Conservation (phyloP, 2,113 vertebrate species). For the Hippocampus abdominalis region DNA sequence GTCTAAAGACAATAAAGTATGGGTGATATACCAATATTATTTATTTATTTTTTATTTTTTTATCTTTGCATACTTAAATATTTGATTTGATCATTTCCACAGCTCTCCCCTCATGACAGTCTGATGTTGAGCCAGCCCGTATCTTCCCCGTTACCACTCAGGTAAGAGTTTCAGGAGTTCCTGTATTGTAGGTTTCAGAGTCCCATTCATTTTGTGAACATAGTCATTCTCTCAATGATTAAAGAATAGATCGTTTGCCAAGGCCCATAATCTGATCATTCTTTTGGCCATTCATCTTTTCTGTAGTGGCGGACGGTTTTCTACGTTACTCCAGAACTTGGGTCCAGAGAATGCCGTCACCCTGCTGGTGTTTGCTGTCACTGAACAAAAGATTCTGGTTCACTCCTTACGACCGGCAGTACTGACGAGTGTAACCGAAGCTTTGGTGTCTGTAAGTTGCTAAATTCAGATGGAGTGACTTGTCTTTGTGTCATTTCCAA, state of each 20-base stretch:
- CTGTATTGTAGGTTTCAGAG: neutral
- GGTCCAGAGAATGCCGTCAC: constrained; percentile 93
- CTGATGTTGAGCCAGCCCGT: constrained; percentile 96
- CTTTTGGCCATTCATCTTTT: neutral
- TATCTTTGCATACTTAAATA: too few relatives aligned
- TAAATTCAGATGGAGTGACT: neutral
- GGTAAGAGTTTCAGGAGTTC: constrained; percentile 66
- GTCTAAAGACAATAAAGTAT: neutral
- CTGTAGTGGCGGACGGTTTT: constrained; percentile 88
- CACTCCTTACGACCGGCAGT: constrained; percentile 94
- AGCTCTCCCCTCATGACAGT: constrained; percentile 96
- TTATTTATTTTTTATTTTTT: too few relatives aligned
- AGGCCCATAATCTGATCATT: neutral
- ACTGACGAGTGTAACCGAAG: constrained; percentile 95
- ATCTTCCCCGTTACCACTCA: constrained; percentile 91
- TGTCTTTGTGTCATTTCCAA: neutral
- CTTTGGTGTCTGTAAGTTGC: constrained; percentile 90
- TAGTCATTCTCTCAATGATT: neutral
- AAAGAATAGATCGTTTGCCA: neutral
- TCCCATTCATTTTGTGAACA: neutral
- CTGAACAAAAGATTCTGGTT: constrained; percentile 96
- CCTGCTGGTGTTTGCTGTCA: constrained; percentile 91
- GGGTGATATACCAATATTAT: neutral
- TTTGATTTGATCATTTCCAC: constrained; percentile 40
- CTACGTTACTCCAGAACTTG: constrained; percentile 91